Evolutionary conservation across 2,113 vertebrate species (phyloP).

Genomic region (Potamarius usumacintae): DNA sequence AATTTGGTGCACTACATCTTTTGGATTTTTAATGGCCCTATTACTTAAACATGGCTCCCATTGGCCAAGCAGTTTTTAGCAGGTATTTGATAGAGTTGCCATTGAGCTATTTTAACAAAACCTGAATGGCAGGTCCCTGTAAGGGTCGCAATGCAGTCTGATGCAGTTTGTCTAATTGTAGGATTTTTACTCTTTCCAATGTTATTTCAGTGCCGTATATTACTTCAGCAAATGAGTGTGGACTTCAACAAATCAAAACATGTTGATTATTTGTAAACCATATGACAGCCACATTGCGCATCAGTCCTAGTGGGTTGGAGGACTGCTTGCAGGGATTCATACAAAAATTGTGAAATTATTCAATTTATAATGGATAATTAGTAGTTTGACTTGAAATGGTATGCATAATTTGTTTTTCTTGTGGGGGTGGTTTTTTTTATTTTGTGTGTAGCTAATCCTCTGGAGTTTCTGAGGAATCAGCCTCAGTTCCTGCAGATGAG

Average conservation of each 20-base stretch:
- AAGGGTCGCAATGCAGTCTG: no score
- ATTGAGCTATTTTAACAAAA: no score
- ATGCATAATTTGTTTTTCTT: not conserved
- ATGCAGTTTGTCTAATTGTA: not conserved
- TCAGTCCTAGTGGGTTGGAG: not conserved
- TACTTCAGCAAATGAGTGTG: not conserved
- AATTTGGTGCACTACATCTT: not conserved
- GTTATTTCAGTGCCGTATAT: not conserved
- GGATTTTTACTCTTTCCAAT: not conserved
- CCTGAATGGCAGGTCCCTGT: no score
- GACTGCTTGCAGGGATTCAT: not conserved
- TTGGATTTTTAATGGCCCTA: no score
- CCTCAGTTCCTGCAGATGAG: conserved; percentile 96
- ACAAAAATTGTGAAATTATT: not conserved
- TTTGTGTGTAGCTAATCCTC: conserved; percentile 80
- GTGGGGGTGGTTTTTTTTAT: not conserved
- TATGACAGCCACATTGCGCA: not conserved
- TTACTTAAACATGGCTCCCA: no score
- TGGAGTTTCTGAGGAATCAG: conserved; percentile 92
- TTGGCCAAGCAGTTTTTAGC: no score
- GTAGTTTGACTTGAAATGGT: not conserved
- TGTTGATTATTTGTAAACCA: not conserved
- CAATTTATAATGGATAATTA: not conserved
- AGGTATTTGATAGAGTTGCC: no score
- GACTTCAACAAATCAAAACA: not conserved